phyloP scores from a whole-genome alignment of 2,797 vertebrate species.

The Prunella strophiata region DNA sequence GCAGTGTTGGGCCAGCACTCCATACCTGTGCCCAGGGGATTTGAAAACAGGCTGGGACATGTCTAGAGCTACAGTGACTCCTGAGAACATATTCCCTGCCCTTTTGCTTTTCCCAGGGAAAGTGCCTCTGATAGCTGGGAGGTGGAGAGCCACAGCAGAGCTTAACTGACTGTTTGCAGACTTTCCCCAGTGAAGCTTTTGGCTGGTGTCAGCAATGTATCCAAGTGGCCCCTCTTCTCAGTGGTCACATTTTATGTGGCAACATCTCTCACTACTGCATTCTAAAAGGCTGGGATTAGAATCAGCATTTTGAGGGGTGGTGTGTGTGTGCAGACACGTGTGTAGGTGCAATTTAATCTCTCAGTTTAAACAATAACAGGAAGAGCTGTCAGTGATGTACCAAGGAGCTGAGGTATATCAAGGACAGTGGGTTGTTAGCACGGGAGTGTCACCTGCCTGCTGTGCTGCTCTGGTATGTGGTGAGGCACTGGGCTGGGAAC shows the following conservation, averaged over 20 bases:
- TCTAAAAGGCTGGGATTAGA: not conserved
- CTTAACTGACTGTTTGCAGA: not conserved
- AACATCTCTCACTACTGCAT: rapidly evolving
- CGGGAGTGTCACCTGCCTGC: rapidly evolving
- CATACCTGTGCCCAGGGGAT: not conserved
- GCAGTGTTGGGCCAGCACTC: not conserved
- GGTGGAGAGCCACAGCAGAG: not conserved
- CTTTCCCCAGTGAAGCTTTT: not conserved
- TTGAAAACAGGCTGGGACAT: not conserved
- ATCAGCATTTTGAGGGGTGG: rapidly evolving
- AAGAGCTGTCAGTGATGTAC: not conserved
- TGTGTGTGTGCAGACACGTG: rapidly evolving
- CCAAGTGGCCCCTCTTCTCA: not conserved
- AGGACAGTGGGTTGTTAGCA: not conserved
- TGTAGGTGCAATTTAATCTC: not conserved
- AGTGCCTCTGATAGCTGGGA: not conserved
- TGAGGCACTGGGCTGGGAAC: not conserved
- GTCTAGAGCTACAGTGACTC: not conserved
- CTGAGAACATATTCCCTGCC: not conserved
- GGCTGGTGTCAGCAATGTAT: not conserved
- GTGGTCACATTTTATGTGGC: rapidly evolving
- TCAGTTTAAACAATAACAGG: not conserved
- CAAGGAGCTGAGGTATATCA: not conserved
- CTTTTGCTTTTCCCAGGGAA: not conserved
- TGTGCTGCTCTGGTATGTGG: rapidly evolving